These are phyloP conservation scores for Gila robusta DNA, from an alignment of 2,797 vertebrate species.

Conservation along the genomic window DNA sequence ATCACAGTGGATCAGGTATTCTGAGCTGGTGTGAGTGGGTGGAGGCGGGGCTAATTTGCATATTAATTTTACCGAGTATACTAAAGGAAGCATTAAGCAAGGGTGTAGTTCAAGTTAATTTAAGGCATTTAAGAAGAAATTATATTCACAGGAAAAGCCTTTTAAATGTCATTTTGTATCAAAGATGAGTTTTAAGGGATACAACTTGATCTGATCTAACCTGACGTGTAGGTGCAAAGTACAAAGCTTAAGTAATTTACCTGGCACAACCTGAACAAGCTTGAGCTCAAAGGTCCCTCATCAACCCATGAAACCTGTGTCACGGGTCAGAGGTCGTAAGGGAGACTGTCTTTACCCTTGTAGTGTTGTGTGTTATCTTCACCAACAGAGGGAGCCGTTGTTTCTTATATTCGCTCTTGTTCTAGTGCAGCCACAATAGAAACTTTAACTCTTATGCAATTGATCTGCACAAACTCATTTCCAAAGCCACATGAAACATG, in stretches of 20 bases:
- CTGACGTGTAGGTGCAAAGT: neutral
- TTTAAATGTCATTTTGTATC: neutral
- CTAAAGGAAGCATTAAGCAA: too few species aligned
- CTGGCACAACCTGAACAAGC: neutral
- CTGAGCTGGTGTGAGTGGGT: neutral
- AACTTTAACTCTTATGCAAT: neutral
- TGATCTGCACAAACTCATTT: neutral
- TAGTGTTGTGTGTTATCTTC: neutral
- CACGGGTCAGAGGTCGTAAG: neutral
- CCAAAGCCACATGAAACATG: constrained; percentile 14
- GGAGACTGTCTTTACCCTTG: neutral
- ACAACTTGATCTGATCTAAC: neutral
- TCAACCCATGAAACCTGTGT: neutral
- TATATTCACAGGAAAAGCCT: neutral
- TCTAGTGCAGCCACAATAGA: neutral
- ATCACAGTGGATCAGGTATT: neutral
- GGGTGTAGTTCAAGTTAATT: neutral
- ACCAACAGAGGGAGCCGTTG: constrained; percentile 47
- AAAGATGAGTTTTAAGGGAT: neutral
- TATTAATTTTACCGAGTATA: too few species aligned
- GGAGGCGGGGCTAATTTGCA: neutral
- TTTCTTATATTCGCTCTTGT: neutral
- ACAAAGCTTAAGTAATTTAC: neutral
- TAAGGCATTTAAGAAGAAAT: too few species aligned
- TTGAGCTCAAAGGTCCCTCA: neutral